Base-by-base conservation (phyloP, 2,888 invertebrate species). In the Beris morrisii region DNA sequence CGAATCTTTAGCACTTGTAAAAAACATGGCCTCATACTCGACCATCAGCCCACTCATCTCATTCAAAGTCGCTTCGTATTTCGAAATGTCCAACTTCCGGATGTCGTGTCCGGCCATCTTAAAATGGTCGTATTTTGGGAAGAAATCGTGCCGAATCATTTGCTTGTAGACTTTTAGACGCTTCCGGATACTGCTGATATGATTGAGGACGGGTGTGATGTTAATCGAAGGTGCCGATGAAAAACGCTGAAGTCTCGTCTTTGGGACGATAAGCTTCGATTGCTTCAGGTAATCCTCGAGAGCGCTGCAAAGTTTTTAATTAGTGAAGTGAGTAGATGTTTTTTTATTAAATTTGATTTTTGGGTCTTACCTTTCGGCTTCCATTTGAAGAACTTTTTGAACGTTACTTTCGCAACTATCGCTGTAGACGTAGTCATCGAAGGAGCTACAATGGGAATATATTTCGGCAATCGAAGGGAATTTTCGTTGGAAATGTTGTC, bases 91-190 rank as follows among this genome's bases (percentile, higher is more conserved):
- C 46, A 69, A 9, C 15, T 64, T 22, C 31, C 46, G 44, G 3
- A 69, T 53, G 30, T 69, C 54, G 9, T 13, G 30, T 12, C 44
- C 64, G 12, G 55, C 55, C n/a, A 58, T 50, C 4, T 50, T 45
- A 15, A 66, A 69, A 5, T 66, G 64, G 12, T 22, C 53, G 46
- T 66, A 69, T 4, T 69, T 66, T 1, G 69, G 66, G 1, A 44
- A 46, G 15, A 59, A 28, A 12, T 68, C 63, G 3, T 54, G 9
- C 0, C 54, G 58, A 22, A 68, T 48, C 57, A 68, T 68, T 15
- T 43, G 38, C n/a, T 31, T 11, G 45, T 66, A 66, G n/a, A 64
- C 55, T 30, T 45, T 38, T 7, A 38, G 1, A 7, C 38, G 38
- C 38, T 38, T 38, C 9, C 38, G 38, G 3, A 9, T 38, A 5